Evolutionary conservation across 2,797 vertebrate genomes (phyloP).

Genomic region (Echiichthys vipera): DNA sequence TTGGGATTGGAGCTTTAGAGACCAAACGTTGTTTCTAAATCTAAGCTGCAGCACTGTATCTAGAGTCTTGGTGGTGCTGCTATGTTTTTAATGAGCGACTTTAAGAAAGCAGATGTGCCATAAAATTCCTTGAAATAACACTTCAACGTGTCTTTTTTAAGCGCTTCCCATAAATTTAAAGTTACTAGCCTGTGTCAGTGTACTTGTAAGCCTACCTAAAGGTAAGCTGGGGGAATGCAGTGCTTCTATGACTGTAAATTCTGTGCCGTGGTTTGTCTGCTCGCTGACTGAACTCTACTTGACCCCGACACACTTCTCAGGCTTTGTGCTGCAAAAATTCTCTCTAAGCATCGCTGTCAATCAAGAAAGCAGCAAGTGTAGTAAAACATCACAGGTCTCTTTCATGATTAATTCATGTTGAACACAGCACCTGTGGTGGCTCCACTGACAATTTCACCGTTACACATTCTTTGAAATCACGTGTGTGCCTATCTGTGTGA

Average conservation of each 20-base stretch:
- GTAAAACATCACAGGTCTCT: conserved; percentile 80
- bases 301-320: conserved; percentile 74
- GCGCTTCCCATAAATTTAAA: conserved; percentile 26
- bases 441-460: conserved; percentile 67
- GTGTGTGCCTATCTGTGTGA: conserved; percentile 25
- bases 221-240: conserved; percentile 31
- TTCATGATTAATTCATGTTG: conserved; percentile 82
- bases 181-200: conserved; percentile 12
- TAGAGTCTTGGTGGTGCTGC: background rate
- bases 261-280: conserved; percentile 57
- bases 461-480: conserved; percentile 65
- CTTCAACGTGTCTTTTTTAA: conserved; percentile 2
- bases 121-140: conserved; percentile 30
- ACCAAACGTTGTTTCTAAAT: background rate
- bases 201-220: conserved; percentile 33
- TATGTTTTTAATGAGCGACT: background rate
- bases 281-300: conserved; percentile 70
- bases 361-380: conserved; percentile 71
- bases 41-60: background rate
- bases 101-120: background rate
- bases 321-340: conserved; percentile 73
- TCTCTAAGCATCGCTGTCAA: conserved; percentile 74
- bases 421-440: conserved; percentile 79
- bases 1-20: background rate
- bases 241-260: conserved; percentile 41